Conservation (phyloP, 2,888 invertebrate species). For the Agapetus fuscipes region DNA sequence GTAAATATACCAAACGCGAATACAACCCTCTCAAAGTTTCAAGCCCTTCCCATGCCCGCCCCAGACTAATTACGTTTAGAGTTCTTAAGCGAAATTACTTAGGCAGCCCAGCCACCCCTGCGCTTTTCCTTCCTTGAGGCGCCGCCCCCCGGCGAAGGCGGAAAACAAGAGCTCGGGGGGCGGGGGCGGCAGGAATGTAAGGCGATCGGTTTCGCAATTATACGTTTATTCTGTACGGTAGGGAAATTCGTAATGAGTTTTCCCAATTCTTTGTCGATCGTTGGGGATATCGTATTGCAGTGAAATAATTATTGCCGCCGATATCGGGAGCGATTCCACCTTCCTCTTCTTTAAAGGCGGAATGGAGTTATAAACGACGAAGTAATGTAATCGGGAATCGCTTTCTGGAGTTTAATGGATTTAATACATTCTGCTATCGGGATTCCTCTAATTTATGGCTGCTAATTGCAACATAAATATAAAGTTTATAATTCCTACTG, state of each 20-base stretch:
- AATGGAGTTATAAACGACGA: slow-evolving; percentile 5
- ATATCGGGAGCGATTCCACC: slow-evolving; percentile 7
- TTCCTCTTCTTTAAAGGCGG: too few species aligned
- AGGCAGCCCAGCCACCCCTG: slow-evolving; percentile 38
- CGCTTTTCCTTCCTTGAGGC: slow-evolving; percentile 11
- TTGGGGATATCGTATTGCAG: slow-evolving; percentile 16
- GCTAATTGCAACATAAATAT: too few species aligned
- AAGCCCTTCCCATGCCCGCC: slow-evolving; percentile 54
- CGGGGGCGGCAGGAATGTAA: slow-evolving; percentile 22
- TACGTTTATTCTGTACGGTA: slow-evolving; percentile 21
- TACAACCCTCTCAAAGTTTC: slow-evolving; percentile 53
- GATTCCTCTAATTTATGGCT: not conserved
- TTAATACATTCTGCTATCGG: not conserved
- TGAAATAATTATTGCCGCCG: slow-evolving; percentile 11
- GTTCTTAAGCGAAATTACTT: slow-evolving; percentile 61
- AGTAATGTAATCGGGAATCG: not conserved
- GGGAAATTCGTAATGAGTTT: slow-evolving; percentile 22
- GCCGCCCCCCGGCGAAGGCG: slow-evolving; percentile 27
- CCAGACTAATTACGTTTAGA: slow-evolving; percentile 61
- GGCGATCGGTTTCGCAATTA: slow-evolving; percentile 22
- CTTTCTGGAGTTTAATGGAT: not conserved
- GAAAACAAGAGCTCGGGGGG: slow-evolving; percentile 35
- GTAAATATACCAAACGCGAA: slow-evolving; percentile 24
- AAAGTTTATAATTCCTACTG: too few species aligned
- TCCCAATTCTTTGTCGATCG: slow-evolving; percentile 20